phyloP scores from a whole-genome alignment of 2,113 vertebrate species.

The Channa maculata region DNA sequence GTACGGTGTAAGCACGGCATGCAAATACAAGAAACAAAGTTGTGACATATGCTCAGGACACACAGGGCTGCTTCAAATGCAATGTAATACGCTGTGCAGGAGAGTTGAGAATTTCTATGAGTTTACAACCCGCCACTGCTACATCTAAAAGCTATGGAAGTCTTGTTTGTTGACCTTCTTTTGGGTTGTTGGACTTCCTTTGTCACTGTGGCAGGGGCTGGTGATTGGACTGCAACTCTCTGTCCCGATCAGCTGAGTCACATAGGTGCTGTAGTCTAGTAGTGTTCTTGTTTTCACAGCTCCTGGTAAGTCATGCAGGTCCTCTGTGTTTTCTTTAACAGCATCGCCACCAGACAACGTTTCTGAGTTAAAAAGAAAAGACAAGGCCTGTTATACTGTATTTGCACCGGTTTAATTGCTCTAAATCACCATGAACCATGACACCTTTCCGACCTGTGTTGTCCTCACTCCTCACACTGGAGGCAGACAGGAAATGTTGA shows the following conservation, averaged over 20 bases:
- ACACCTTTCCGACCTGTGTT: slow-evolving; percentile 73
- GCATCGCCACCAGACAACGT: slow-evolving; percentile 56
- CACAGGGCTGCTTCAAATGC: no score
- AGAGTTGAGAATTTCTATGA: background rate
- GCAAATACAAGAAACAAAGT: no score
- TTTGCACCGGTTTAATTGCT: background rate
- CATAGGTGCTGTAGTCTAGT: slow-evolving; percentile 86
- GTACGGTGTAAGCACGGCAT: background rate
- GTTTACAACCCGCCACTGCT: background rate
- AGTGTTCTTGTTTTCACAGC: slow-evolving; percentile 74
- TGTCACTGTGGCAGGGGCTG: slow-evolving; percentile 74
- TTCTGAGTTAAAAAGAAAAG: slow-evolving; percentile 44
- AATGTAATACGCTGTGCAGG: no score
- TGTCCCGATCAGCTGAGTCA: slow-evolving; percentile 76
- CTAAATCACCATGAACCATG: background rate
- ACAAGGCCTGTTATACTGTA: background rate
- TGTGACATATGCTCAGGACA: no score
- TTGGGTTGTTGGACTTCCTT: slow-evolving; percentile 69
- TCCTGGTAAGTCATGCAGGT: slow-evolving; percentile 72
- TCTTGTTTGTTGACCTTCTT: slow-evolving; percentile 64
- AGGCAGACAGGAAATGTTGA: slow-evolving; percentile 82
- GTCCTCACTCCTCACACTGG: slow-evolving; percentile 59
- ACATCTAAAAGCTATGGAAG: background rate
- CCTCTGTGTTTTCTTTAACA: slow-evolving; percentile 75
- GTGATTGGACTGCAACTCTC: slow-evolving; percentile 38